Evolutionary conservation across 2,888 invertebrate genomes (phyloP).

Genomic region (Apomyelois bistriatella): DNA sequence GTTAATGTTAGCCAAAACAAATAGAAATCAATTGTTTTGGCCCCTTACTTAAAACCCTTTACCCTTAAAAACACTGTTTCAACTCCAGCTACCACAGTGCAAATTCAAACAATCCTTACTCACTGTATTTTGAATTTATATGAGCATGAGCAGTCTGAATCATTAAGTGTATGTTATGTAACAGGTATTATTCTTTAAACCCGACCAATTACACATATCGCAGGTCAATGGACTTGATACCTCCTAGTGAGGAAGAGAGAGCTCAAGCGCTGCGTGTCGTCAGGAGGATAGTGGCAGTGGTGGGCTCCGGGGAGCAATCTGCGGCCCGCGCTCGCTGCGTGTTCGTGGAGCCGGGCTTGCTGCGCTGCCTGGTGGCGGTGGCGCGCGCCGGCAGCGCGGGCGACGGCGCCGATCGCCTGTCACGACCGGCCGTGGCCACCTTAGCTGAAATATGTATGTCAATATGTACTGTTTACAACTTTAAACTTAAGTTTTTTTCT

Average conservation of each 20-base stretch:
- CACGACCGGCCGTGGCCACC: constrained; percentile 91
- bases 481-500: too few species aligned
- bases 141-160: too few species aligned
- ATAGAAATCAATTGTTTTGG: too few species aligned
- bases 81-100: too few species aligned
- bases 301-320: constrained; percentile 81
- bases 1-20: too few species aligned
- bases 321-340: constrained; percentile 83
- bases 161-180: too few species aligned
- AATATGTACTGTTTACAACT: not conserved
- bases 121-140: too few species aligned
- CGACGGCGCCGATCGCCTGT: constrained; percentile 86
- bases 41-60: too few species aligned
- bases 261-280: constrained; percentile 94
- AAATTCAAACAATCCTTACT: too few species aligned
- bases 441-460: constrained; percentile 90
- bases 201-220: not conserved
- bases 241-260: constrained; percentile 95
- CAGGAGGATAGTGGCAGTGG: constrained; percentile 72
- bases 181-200: too few species aligned
- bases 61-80: too few species aligned
- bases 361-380: constrained; percentile 90
- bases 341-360: constrained; percentile 87
- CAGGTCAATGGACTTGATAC: constrained; percentile 93
- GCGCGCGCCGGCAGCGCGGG: constrained; percentile 87